Evolutionary conservation across 2,113 vertebrate genomes (phyloP).

Genomic region (Cranoglanis bouderius): DNA sequence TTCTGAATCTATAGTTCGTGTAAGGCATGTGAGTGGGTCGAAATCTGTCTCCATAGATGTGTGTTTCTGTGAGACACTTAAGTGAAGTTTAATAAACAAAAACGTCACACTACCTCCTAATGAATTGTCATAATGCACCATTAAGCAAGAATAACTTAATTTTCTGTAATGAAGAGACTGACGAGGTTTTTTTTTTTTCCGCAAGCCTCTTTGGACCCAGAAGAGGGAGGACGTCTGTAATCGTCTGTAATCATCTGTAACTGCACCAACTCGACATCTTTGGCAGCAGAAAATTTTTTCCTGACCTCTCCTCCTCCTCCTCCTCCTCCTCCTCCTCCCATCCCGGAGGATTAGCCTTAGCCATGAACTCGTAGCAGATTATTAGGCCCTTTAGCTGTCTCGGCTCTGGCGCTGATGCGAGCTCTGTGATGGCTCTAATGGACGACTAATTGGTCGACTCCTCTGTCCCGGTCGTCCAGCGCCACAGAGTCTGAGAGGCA

Average conservation of each 20-base stretch:
- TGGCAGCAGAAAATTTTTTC: constrained; percentile 37
- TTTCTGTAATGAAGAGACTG: constrained; percentile 31
- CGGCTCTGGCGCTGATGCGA: constrained; percentile 54
- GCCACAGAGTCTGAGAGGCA: constrained; percentile 81
- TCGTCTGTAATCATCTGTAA: constrained; percentile 34
- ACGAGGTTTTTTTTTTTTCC: neutral
- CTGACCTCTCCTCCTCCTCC: constrained; percentile 43
- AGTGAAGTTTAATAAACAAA: neutral
- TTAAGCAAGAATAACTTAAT: constrained; percentile 15
- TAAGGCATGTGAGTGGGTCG: neutral
- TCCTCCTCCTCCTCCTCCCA: neutral
- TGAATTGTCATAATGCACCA: constrained; percentile 30
- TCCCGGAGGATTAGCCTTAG: constrained; percentile 35
- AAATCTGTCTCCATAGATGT: neutral
- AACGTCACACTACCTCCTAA: neutral
- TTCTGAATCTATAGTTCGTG: neutral
- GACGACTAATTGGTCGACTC: constrained; percentile 85
- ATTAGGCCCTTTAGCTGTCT: constrained; percentile 61
- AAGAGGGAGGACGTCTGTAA: constrained; percentile 8
- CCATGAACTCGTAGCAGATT: constrained; percentile 50
- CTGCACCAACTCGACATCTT: constrained; percentile 30
- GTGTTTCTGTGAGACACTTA: neutral
- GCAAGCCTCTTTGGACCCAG: neutral
- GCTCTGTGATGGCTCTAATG: constrained; percentile 79
- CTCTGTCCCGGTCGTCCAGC: constrained; percentile 75